Conservation (phyloP, 1,140 invertebrate genomes). For the Rhizoglyphus robini region DNA sequence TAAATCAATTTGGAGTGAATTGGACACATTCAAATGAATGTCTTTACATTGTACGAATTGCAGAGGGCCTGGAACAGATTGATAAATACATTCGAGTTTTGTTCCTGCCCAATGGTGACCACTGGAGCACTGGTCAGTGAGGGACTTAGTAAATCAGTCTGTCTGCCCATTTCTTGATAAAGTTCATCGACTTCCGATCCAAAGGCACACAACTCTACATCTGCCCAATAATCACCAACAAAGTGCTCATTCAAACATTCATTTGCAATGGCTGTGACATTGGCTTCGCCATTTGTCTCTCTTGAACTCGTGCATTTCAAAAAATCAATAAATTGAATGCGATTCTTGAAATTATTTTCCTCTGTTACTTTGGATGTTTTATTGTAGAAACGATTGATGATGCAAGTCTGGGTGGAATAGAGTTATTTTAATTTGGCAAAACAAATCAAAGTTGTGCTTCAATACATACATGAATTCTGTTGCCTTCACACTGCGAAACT, state of each 20-base stretch:
- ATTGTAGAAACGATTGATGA: conserved; percentile 11
- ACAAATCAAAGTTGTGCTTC: background rate
- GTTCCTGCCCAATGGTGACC: background rate
- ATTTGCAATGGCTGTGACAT: background rate
- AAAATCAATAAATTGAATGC: background rate
- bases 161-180: background rate
- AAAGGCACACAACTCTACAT: background rate
- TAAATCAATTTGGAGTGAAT: background rate
- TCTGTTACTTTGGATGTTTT: background rate
- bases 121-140: background rate
- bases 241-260: conserved; percentile 5
- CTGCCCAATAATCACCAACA: background rate
- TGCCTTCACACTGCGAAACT: background rate
- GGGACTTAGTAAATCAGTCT: background rate
- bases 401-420: conserved; percentile 7
- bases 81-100: background rate
- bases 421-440: background rate
- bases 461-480: conserved; percentile 17
- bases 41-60: conserved; percentile 4
- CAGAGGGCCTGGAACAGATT: conserved; percentile 3
- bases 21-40: background rate
- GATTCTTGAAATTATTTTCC: background rate
- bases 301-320: background rate
- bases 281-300: background rate
- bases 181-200: background rate